Percentiles rank a stretch among this genome's conserved stretches.
These are phyloP conservation scores for Rhagonycha lutea DNA, from an alignment of 2,888 invertebrate species.

Conservation along the genomic window DNA sequence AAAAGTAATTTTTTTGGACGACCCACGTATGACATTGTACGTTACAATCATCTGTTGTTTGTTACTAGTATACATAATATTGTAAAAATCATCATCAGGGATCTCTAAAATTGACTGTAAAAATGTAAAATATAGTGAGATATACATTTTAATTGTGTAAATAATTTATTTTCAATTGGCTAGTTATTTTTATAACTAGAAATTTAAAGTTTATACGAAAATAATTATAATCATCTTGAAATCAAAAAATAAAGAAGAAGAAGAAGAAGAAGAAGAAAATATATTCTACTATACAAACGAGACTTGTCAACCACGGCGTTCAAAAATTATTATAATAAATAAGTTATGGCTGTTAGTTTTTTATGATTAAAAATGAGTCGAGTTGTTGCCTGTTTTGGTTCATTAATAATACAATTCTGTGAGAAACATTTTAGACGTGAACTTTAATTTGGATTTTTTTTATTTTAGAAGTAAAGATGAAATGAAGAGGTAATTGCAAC, in stretches of 20 bases:
- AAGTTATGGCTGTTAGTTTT: slow-evolving; percentile 47
- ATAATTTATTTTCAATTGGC: neutral
- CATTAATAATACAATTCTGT: slow-evolving; percentile 43
- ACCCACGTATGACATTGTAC: slow-evolving; percentile 15
- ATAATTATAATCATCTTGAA: slow-evolving; percentile 20
- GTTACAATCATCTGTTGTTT: slow-evolving; percentile 20
- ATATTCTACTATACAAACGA: slow-evolving; percentile 33
- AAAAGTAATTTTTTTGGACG: slow-evolving; percentile 3
- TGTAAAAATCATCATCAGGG: slow-evolving; percentile 21
- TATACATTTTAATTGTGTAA: slow-evolving; percentile 13
- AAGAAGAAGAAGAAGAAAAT: slow-evolving; percentile 4
- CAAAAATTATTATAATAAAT: slow-evolving; percentile 44
- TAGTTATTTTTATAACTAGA: slow-evolving; percentile 1
- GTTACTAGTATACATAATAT: neutral
- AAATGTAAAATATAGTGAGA: slow-evolving; percentile 1
- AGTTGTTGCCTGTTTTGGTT: slow-evolving; percentile 44
- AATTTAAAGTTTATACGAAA: slow-evolving; percentile 9
- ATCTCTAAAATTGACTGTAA: slow-evolving; percentile 25
- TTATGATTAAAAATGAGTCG: slow-evolving; percentile 48
- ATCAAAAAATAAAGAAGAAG: slow-evolving; percentile 16
- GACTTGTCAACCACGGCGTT: slow-evolving; percentile 38
- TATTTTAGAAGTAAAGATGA: neutral
- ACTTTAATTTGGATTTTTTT: neutral
- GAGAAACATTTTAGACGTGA: slow-evolving; percentile 34
- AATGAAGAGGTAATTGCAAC: neutral